Evolutionary conservation across 2,113 vertebrate genomes (phyloP), one percentile per base, ranked within the genome.

Genomic region (Chunga burmeisteri): DNA sequence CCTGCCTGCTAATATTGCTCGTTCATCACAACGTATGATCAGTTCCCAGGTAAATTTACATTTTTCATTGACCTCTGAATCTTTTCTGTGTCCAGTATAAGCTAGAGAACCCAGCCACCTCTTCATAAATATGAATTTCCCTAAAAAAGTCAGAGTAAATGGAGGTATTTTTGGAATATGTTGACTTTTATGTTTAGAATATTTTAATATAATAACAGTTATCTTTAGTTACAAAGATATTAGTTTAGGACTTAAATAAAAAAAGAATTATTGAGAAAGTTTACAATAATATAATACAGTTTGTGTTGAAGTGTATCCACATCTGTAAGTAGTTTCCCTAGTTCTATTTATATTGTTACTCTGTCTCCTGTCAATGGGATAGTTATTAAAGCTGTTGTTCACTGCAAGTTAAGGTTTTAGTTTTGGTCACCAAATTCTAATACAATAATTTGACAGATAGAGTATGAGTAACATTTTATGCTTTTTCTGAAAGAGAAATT

Each of bases 1-100:
- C 88, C 98, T 99, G 23, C 99, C 99, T 62, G 99, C 99, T 95
- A 99, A 99, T 95, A 99, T 99, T 49, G 99, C 99, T 84, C 98
- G 98, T 78, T 99, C 99, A 36, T 98, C 99, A 49, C 99, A 99
- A 96, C 98, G 99, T 92, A 99, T 99, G 96, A 97, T 98, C 97
- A 99, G 99, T 92, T 98, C 98, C 78, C 99, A 99, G 99, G 99
- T 99, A 98, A 95, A 62, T 6, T 91, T 36, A 52, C 7, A 21
- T 73, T 90, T 93, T 93, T 71, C 21, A 16, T 49, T 85, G 36
- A 42, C 18, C 11, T 80, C 47, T 30, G 20, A 73, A 65, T 77
- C 26, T 86, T 72, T 70, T 68, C n/a, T 82, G n/a, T 1, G 5
- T 71, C 17, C 29, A 34, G 4, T 59, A n/a, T 32, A 90, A 47